Evolutionary conservation across 2,797 vertebrate species (phyloP).

Genomic region (Tapirus indicus): DNA sequence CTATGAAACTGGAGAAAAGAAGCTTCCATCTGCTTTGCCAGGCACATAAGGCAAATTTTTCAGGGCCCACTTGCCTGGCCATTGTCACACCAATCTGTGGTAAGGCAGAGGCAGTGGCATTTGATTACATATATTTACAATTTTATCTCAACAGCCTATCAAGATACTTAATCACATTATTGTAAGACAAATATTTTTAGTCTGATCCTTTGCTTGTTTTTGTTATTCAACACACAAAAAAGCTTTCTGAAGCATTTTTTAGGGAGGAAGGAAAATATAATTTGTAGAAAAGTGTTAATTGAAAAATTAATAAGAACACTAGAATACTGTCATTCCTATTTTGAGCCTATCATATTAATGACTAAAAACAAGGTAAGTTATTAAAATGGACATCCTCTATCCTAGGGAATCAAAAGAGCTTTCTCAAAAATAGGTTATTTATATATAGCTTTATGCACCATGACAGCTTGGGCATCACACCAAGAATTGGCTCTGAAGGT

Average conservation of each 20-base stretch:
- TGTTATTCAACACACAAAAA: background rate
- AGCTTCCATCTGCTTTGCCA: conserved; percentile 70
- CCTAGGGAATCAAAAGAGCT: background rate
- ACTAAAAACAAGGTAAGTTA: conserved; percentile 37
- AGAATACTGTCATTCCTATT: conserved; percentile 47
- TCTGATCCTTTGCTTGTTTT: conserved; percentile 62
- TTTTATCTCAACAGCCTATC: conserved; percentile 18
- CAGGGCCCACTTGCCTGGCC: conserved; percentile 7
- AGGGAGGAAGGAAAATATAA: background rate
- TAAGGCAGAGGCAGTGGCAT: background rate
- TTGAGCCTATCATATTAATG: conserved; percentile 47
- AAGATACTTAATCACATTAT: background rate
- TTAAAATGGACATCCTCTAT: conserved; percentile 28
- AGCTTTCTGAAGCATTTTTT: conserved; percentile 46
- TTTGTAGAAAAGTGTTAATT: conserved; percentile 57
- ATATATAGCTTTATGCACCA: background rate
- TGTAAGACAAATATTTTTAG: conserved; percentile 45
- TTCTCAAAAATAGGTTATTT: conserved; percentile 52
- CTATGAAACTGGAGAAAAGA: conserved; percentile 52
- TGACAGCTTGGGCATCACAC: conserved; percentile 6
- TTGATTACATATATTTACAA: background rate
- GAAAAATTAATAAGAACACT: conserved; percentile 56
- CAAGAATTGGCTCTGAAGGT: conserved; percentile 20
- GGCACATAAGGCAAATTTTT: conserved; percentile 37
- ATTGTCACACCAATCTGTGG: background rate